Evolutionary conservation across 2,113 vertebrate genomes (phyloP).

Genomic region (Platichthys stellatus): DNA sequence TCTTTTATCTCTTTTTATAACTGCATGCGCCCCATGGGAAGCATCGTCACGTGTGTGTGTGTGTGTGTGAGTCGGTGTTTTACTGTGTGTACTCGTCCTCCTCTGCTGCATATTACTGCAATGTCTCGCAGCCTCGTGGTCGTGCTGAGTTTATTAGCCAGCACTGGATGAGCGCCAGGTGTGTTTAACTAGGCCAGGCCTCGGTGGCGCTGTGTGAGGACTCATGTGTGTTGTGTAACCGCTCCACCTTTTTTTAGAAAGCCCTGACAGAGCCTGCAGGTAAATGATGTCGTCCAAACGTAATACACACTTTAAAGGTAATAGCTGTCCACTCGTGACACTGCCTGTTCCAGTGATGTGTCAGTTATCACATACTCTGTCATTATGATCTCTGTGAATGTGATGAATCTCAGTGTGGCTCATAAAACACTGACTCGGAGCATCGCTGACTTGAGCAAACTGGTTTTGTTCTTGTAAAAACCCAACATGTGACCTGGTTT

Average conservation of each 20-base stretch:
- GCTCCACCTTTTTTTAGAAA: constrained; percentile 29
- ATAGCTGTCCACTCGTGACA: background rate
- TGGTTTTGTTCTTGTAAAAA: background rate
- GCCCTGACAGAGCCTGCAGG: constrained; percentile 24
- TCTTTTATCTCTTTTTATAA: constrained; percentile 67
- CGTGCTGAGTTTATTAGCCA: constrained; percentile 42
- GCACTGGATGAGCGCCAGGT: constrained; percentile 42
- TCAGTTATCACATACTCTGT: background rate
- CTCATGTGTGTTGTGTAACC: constrained; percentile 36
- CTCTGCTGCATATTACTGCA: constrained; percentile 39
- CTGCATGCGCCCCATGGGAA: constrained; percentile 38
- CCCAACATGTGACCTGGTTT: background rate
- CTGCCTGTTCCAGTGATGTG: background rate
- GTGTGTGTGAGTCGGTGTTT: constrained; percentile 23
- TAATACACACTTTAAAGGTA: constrained; percentile 30
- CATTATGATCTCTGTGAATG: background rate
- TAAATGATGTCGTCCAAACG: constrained; percentile 20
- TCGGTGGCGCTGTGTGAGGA: constrained; percentile 34
- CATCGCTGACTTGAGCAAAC: background rate
- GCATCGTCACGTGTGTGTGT: constrained; percentile 29
- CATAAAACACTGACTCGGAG: background rate
- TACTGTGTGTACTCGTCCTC: constrained; percentile 36
- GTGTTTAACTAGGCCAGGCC: constrained; percentile 49
- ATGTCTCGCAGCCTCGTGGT: constrained; percentile 27
- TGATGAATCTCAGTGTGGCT: background rate